Percentiles rank a stretch among this genome's conserved stretches.
These are phyloP conservation scores for Osmerus eperlanus DNA, from an alignment of 2,113 vertebrate species.

Conservation along the genomic window DNA sequence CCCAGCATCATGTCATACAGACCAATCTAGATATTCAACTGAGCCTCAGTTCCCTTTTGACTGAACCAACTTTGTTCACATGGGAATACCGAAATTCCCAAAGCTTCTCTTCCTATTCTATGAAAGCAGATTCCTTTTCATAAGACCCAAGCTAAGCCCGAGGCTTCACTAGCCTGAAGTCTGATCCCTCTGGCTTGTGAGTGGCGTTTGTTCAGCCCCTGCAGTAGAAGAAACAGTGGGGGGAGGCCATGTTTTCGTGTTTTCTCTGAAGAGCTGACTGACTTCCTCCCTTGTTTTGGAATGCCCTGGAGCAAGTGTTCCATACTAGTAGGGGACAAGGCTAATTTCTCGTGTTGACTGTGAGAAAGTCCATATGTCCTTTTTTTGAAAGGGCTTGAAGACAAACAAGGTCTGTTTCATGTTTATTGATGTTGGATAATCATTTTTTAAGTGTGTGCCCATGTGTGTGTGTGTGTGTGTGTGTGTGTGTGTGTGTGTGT, in stretches of 20 bases:
- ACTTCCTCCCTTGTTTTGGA: slow-evolving; percentile 29
- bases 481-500: not conserved
- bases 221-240: not conserved
- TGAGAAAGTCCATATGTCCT: slow-evolving; percentile 42
- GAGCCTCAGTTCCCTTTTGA: not conserved
- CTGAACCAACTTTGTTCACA: not conserved
- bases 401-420: slow-evolving; percentile 35
- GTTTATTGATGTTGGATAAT: slow-evolving; percentile 39
- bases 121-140: slow-evolving; percentile 12
- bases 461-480: slow-evolving; percentile 1
- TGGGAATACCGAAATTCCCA: slow-evolving; percentile 1
- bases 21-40: not conserved
- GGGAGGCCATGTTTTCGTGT: slow-evolving; percentile 16
- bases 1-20: not conserved
- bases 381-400: slow-evolving; percentile 6
- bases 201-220: slow-evolving; percentile 5
- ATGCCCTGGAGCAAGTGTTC: slow-evolving; percentile 33
- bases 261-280: slow-evolving; percentile 32
- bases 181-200: slow-evolving; percentile 11
- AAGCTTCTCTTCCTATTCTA: not conserved
- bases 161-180: slow-evolving; percentile 13
- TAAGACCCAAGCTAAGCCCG: slow-evolving; percentile 6
- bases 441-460: slow-evolving; percentile 27
- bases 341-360: slow-evolving; percentile 27
- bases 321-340: slow-evolving; percentile 10